Evolutionary conservation across 2,888 invertebrate genomes (phyloP).

Genomic region (Yponomeuta sedellus): DNA sequence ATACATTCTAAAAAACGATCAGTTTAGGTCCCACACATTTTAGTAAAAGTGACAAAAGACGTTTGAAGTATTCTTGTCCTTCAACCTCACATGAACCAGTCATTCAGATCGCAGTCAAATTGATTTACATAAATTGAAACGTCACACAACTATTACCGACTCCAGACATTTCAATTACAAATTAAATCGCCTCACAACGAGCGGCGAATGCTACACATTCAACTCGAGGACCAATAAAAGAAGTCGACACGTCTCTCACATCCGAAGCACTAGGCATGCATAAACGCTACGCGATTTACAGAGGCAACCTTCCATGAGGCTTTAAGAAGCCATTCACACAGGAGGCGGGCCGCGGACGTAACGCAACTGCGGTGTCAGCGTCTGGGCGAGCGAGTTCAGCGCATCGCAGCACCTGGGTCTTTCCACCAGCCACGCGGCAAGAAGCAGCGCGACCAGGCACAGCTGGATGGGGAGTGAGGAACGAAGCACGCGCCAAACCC

Average conservation of each 20-base stretch:
- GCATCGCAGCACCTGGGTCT: constrained; percentile 87
- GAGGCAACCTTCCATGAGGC: neutral
- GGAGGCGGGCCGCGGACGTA: constrained; percentile 91
- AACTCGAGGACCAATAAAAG: neutral
- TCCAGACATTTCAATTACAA: no score
- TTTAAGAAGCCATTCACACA: constrained; percentile 65
- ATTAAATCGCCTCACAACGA: neutral
- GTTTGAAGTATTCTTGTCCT: no score
- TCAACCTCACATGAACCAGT: no score
- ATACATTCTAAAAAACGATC: no score
- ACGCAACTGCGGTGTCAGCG: constrained; percentile 86
- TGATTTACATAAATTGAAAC: no score
- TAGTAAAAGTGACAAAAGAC: no score
- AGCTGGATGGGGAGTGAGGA: constrained; percentile 87
- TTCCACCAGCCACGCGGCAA: constrained; percentile 85
- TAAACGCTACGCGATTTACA: neutral
- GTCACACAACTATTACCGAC: no score
- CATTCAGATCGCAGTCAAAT: no score
- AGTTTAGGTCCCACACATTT: no score
- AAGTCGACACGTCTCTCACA: neutral
- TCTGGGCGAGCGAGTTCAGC: constrained; percentile 84
- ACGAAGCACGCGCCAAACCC: constrained; percentile 85
- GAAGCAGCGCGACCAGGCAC: constrained; percentile 83
- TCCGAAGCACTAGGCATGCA: neutral
- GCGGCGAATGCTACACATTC: neutral